Conservation (phyloP, 2,797 vertebrate genomes). For the Squalus acanthias region DNA sequence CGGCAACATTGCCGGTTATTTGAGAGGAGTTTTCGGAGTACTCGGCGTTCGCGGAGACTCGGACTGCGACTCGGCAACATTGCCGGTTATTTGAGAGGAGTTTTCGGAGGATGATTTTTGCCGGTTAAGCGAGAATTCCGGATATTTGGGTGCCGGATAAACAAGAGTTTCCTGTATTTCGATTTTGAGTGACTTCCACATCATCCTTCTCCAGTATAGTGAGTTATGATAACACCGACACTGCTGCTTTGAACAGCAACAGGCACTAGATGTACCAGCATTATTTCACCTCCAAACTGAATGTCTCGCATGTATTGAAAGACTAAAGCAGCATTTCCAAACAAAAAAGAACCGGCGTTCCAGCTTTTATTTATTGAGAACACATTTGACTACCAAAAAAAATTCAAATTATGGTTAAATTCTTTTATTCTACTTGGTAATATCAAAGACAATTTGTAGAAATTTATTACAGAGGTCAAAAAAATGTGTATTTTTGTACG, state of each 20-base stretch:
- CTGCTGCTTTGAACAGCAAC: neutral
- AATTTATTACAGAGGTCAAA: conserved; percentile 27
- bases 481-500: neutral
- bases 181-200: neutral
- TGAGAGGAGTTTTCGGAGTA: no score
- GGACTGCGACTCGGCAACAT: no score
- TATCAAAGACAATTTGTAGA: conserved; percentile 31
- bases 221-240: neutral
- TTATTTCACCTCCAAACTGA: neutral
- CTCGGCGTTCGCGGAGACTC: no score
- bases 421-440: conserved; percentile 32
- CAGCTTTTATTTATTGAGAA: neutral
- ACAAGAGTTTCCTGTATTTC: neutral
- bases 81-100: no score
- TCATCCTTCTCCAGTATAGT: neutral
- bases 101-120: no score
- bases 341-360: neutral
- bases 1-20: no score
- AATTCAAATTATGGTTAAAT: neutral
- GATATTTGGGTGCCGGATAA: no score
- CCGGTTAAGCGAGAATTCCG: no score
- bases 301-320: neutral
- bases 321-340: neutral
- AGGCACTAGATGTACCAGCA: neutral
- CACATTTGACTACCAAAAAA: neutral